These are phyloP conservation scores for Gryon sp. DNA, from an alignment of 1,140 invertebrate species.

Conservation along the genomic window DNA sequence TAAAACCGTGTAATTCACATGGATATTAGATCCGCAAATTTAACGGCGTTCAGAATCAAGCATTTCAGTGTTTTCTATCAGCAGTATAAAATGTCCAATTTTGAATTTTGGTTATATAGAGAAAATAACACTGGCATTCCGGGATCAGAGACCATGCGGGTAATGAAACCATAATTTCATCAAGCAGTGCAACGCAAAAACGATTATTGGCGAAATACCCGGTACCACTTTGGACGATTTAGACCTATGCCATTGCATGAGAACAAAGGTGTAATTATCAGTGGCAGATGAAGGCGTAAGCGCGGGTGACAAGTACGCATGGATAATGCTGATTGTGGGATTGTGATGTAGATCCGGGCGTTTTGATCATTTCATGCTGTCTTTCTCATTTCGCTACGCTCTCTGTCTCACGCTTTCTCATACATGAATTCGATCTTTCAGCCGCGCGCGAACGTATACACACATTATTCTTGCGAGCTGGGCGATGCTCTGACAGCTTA, in stretches of 20 bases:
- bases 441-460: constrained; percentile 10
- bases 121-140: constrained; percentile 40
- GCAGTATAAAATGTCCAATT: constrained; percentile 34
- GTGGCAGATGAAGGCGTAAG: constrained; percentile 58
- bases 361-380: constrained; percentile 37
- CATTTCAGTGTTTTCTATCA: too few species aligned
- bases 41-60: too few species aligned
- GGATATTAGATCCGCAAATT: too few species aligned
- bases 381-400: neutral
- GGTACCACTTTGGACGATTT: constrained; percentile 42
- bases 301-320: constrained; percentile 55
- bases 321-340: constrained; percentile 60
- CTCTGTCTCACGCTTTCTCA: constrained; percentile 8
- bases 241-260: constrained; percentile 36
- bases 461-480: constrained; percentile 38
- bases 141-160: constrained; percentile 16
- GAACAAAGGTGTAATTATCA: constrained; percentile 62
- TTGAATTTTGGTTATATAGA: constrained; percentile 23
- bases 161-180: constrained; percentile 60
- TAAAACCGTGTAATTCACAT: too few species aligned
- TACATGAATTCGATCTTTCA: constrained; percentile 32
- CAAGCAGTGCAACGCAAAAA: constrained; percentile 45
- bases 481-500: constrained; percentile 24
- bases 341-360: constrained; percentile 47
- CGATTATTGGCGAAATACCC: constrained; percentile 60